phyloP scores from a whole-genome alignment of 2,888 invertebrate genomes.

The Chaitophorus viminalis region DNA sequence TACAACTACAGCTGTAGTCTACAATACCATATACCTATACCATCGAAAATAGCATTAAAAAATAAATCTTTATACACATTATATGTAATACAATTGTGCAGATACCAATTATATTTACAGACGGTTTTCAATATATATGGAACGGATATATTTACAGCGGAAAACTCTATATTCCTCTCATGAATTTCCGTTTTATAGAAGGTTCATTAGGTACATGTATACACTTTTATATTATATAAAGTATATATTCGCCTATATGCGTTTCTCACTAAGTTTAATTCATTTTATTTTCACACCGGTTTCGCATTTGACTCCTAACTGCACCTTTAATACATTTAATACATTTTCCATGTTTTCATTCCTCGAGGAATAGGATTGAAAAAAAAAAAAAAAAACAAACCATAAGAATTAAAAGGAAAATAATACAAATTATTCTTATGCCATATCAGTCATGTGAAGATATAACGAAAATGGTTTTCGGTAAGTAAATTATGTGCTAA shows the following conservation, averaged over 20 bases:
- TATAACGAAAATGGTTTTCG: not conserved
- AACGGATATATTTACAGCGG: not conserved
- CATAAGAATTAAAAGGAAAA: not conserved
- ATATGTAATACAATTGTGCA: not conserved
- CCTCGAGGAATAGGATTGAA: not conserved
- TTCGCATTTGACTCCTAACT: not conserved
- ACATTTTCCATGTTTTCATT: slow-evolving; percentile 1
- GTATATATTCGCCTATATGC: not conserved
- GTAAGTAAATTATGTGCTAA: not conserved
- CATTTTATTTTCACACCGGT: not conserved
- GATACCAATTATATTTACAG: not conserved
- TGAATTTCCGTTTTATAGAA: not conserved
- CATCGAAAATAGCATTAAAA: too few species aligned
- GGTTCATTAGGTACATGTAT: not conserved
- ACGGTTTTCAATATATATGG: not conserved
- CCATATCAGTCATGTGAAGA: not conserved
- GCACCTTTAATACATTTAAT: too few species aligned
- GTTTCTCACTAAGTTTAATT: not conserved
- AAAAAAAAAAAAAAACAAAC: not conserved
- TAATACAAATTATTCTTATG: not conserved
- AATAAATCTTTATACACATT: not conserved
- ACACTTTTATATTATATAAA: not conserved
- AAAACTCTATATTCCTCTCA: not conserved
- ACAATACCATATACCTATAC: not conserved
- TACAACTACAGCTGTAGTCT: not conserved